A percentile compares a stretch with the other conserved stretches of the same genome.
Evolutionary conservation across 2,888 invertebrate species (phyloP).

Genomic region (Monoplex corrugatus): DNA sequence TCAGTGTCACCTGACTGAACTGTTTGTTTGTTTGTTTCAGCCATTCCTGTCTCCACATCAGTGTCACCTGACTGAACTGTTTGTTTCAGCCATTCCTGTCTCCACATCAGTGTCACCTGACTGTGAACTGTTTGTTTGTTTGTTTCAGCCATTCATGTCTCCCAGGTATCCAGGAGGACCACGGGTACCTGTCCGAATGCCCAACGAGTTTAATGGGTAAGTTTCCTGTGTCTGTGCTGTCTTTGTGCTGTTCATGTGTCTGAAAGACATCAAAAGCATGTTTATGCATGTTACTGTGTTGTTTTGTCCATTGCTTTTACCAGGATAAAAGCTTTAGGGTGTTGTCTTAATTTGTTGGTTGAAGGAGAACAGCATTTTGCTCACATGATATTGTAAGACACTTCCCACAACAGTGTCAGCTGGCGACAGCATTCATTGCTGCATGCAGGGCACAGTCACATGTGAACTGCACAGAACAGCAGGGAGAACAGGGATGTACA

Average conservation of each 20-base stretch:
- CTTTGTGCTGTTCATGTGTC: not conserved
- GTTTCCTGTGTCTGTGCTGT: slow-evolving; percentile 71
- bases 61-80: slow-evolving; percentile 35
- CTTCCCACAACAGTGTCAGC: too few species aligned
- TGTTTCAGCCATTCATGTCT: slow-evolving; percentile 94
- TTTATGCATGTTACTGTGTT: too few species aligned
- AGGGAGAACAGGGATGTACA: too few species aligned
- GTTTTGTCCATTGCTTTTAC: too few species aligned
- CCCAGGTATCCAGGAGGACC: slow-evolving; percentile 97
- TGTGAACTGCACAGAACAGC: too few species aligned
- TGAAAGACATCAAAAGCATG: not conserved
- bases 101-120: slow-evolving; percentile 85
- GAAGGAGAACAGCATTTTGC: too few species aligned
- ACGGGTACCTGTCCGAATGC: slow-evolving; percentile 93
- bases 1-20: not conserved
- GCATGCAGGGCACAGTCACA: too few species aligned
- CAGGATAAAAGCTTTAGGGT: too few species aligned
- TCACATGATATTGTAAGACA: too few species aligned
- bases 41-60: too few species aligned
- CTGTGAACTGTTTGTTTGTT: slow-evolving; percentile 50
- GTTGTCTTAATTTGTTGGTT: too few species aligned
- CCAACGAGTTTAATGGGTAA: slow-evolving; percentile 95
- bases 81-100: slow-evolving; percentile 94
- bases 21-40: not conserved
- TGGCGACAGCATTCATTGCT: too few species aligned